phyloP scores from a whole-genome alignment of 1,140 invertebrate genomes.

The Drosophila subpulchrella region DNA sequence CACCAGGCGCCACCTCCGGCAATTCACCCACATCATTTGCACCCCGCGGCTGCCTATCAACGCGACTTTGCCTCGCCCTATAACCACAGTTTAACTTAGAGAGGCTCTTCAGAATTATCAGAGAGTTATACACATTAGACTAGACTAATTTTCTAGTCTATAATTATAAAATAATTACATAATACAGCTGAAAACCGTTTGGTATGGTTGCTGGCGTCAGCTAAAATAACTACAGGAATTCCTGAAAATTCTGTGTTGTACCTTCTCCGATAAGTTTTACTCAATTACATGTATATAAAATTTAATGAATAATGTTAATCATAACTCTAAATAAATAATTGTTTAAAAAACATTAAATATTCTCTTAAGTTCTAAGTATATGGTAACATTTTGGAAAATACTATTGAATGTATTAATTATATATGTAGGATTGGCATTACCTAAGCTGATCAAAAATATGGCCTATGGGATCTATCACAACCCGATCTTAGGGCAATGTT shows the following conservation, averaged over 20 bases:
- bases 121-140: no score
- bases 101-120: neutral
- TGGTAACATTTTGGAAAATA: neutral
- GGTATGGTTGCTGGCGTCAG: no score
- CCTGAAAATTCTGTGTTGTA: neutral
- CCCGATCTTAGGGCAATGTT: no score
- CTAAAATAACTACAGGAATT: neutral
- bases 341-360: slow-evolving; percentile 4
- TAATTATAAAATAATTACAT: neutral
- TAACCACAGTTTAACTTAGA: slow-evolving; percentile 61
- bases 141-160: neutral
- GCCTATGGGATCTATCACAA: no score
- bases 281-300: neutral
- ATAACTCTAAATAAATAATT: neutral
- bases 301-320: neutral
- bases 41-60: slow-evolving; percentile 73
- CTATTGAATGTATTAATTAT: no score
- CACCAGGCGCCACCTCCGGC: slow-evolving; percentile 65
- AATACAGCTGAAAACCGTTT: no score
- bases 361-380: no score
- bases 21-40: slow-evolving; percentile 76
- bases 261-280: neutral
- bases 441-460: no score
- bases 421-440: no score
- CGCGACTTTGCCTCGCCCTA: slow-evolving; percentile 82